A percentile compares a stretch with the other conserved stretches of the same genome.
phyloP scores from a whole-genome alignment of 1,140 invertebrate species.

The Metaphire vulgaris region DNA sequence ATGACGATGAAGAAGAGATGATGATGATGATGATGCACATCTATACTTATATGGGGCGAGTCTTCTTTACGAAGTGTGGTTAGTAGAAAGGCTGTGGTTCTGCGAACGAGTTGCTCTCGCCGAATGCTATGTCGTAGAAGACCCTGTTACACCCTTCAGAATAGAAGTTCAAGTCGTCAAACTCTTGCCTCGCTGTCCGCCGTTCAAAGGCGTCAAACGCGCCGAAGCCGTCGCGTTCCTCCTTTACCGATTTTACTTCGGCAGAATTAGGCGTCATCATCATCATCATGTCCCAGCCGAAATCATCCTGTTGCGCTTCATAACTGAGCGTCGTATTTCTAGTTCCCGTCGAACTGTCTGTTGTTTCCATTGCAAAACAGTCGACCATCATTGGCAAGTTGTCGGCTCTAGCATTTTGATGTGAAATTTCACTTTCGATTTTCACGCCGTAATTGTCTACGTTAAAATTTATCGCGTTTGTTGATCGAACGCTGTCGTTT shows the following conservation, averaged over 20 bases:
- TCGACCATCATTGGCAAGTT: not conserved
- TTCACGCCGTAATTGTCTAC: not conserved
- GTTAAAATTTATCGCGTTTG: not conserved
- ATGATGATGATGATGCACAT: too few species aligned
- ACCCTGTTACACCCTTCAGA: too few species aligned
- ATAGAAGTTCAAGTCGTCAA: too few species aligned
- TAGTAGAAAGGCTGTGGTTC: not conserved
- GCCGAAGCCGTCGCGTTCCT: not conserved
- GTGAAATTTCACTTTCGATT: not conserved
- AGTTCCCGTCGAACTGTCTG: not conserved
- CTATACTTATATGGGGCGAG: too few species aligned
- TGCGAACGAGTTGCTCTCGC: not conserved
- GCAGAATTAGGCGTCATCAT: not conserved
- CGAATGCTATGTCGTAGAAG: not conserved
- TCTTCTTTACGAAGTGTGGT: not conserved
- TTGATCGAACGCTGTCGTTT: not conserved
- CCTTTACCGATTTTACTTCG: not conserved
- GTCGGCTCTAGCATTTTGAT: not conserved
- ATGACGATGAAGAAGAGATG: too few species aligned
- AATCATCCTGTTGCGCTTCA: not conserved
- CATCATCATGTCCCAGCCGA: not conserved
- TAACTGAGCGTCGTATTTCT: not conserved
- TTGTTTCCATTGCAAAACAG: not conserved
- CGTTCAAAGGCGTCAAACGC: not conserved
- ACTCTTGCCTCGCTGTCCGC: not conserved